These are phyloP conservation scores for Ctenodactylus gundi DNA, from an alignment of 2,113 vertebrate genomes.

Conservation along the genomic window DNA sequence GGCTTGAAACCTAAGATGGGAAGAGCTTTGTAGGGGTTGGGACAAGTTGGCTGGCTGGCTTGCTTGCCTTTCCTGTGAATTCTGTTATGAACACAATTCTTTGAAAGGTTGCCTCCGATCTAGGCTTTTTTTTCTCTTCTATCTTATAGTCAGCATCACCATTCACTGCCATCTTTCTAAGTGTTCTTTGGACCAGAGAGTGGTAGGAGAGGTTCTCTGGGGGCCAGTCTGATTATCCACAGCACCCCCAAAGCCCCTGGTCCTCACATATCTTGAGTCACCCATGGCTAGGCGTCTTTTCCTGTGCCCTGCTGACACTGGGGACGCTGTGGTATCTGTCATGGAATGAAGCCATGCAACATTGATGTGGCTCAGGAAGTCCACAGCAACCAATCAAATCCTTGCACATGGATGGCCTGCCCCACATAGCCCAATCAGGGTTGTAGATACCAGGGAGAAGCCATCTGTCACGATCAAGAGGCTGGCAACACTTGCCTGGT, in stretches of 20 bases:
- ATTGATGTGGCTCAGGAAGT: background rate
- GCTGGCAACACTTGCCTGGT: background rate
- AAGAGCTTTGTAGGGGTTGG: background rate
- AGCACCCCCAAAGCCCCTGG: background rate
- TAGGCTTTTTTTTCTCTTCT: too few species aligned
- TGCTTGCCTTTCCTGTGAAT: too few species aligned
- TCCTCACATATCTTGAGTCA: background rate
- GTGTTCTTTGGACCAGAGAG: too few species aligned
- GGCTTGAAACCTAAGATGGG: background rate
- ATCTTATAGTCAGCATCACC: too few species aligned
- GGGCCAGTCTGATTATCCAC: background rate
- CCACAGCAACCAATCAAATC: conserved; percentile 53
- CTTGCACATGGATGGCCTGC: background rate
- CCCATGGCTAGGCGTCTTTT: background rate
- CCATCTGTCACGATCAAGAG: too few species aligned
- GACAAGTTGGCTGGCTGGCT: too few species aligned
- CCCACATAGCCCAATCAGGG: background rate
- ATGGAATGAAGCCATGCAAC: background rate
- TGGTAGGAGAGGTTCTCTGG: background rate
- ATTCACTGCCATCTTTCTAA: too few species aligned
- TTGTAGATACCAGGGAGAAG: background rate
- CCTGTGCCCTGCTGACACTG: conserved; percentile 14
- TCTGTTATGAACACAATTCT: too few species aligned
- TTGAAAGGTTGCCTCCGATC: too few species aligned
- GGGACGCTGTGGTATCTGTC: conserved; percentile 29